Conservation (phyloP, 2,797 vertebrate species). For the Tenualosa thibaudeaui region DNA sequence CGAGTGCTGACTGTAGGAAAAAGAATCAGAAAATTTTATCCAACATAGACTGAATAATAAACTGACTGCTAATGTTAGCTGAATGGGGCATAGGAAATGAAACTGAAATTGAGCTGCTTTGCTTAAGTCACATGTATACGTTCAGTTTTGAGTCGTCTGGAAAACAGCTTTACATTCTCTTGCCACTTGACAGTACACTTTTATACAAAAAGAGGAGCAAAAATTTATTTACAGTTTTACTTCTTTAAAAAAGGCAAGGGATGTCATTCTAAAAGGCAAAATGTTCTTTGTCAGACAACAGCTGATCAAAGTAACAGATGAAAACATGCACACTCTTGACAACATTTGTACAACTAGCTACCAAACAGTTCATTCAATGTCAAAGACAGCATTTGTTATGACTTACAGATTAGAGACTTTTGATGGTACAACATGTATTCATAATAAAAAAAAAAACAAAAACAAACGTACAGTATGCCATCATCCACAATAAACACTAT, state of each 20-base stretch:
- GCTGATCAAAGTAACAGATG: background rate
- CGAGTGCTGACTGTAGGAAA: no score
- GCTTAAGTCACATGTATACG: background rate
- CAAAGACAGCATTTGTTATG: background rate
- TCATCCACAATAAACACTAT: background rate
- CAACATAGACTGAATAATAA: no score
- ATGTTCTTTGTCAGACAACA: background rate
- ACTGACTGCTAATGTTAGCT: no score
- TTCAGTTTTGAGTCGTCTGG: background rate
- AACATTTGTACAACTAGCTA: conserved; percentile 11
- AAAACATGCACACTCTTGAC: background rate
- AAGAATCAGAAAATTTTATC: no score
- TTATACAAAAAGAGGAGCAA: background rate
- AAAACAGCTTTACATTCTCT: background rate
- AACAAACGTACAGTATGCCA: background rate
- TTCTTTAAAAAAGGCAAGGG: background rate
- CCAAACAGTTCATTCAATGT: background rate
- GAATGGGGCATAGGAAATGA: no score
- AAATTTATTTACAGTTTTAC: background rate
- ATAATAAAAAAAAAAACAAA: background rate
- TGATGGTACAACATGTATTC: conserved; percentile 1
- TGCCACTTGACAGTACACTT: background rate
- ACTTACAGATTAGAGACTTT: background rate
- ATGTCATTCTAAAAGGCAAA: background rate
- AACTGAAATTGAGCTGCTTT: background rate